phyloP scores from a whole-genome alignment of 2,797 vertebrate genomes.

The Cuculus canorus region DNA sequence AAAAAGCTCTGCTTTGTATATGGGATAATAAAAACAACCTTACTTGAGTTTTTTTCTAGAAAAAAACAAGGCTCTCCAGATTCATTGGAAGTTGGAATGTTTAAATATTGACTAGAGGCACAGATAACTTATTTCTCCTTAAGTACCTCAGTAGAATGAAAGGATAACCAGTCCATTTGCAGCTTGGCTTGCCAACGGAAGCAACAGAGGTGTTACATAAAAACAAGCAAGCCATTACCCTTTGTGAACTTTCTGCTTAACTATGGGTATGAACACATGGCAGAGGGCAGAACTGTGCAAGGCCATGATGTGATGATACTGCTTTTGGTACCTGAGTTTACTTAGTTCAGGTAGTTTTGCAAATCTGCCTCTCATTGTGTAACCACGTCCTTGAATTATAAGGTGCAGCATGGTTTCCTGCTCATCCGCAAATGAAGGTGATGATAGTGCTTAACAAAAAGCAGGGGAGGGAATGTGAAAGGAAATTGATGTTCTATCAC shows the following conservation, averaged over 20 bases:
- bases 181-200: background rate
- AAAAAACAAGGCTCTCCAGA: background rate
- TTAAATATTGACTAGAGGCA: background rate
- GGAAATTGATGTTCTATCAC: background rate
- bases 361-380: background rate
- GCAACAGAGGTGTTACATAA: no score
- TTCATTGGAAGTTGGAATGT: background rate
- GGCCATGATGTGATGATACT: background rate
- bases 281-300: background rate
- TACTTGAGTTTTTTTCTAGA: background rate
- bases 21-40: background rate
- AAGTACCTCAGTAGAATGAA: background rate
- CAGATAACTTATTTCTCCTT: background rate
- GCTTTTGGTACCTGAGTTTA: background rate
- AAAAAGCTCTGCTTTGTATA: background rate
- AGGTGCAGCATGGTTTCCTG: background rate
- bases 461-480: rapidly evolving
- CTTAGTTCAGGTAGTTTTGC: background rate
- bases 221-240: background rate
- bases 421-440: background rate
- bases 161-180: background rate
- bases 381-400: background rate
- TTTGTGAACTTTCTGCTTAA: background rate
- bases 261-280: no score
- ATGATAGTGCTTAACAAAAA: background rate